phyloP scores from a whole-genome alignment of 2,888 invertebrate species.

The Thelaira solivaga region DNA sequence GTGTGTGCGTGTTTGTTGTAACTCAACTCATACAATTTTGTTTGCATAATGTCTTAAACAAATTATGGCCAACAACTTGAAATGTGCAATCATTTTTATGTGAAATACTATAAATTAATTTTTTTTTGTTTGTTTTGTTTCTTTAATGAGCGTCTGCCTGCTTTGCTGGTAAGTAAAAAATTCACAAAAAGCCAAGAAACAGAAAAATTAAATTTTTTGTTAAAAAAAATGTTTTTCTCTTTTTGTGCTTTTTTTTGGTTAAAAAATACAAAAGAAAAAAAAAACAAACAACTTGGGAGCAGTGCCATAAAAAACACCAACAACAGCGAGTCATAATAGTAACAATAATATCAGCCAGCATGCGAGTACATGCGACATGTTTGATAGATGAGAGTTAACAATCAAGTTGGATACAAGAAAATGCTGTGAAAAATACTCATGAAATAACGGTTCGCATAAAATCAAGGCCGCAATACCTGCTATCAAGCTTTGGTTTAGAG shows the following conservation, averaged over 20 bases:
- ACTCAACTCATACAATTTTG: conserved; percentile 38
- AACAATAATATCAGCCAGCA: conserved; percentile 30
- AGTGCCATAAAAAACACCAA: conserved; percentile 45
- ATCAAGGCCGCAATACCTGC: too few species aligned
- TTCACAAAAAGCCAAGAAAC: conserved; percentile 25
- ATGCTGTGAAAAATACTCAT: too few species aligned
- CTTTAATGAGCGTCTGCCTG: neutral
- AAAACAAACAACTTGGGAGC: conserved; percentile 36
- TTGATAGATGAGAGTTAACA: conserved; percentile 35
- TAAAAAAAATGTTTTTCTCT: neutral
- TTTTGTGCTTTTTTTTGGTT: neutral
- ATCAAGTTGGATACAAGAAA: conserved; percentile 18
- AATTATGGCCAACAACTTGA: conserved; percentile 53
- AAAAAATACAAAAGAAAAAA: conserved; percentile 1
- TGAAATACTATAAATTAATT: conserved; percentile 11
- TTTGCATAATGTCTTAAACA: conserved; percentile 56
- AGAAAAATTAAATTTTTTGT: conserved; percentile 24
- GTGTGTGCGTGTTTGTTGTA: too few species aligned
- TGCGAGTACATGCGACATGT: conserved; percentile 35
- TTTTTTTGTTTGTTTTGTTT: neutral
- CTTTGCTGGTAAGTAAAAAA: conserved; percentile 24
- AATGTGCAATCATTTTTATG: conserved; percentile 45
- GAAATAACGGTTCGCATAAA: conserved; percentile 7
- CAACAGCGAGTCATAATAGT: conserved; percentile 45
- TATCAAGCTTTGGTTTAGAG: neutral